Evolutionary conservation across 2,113 vertebrate genomes (phyloP), one percentile per base, ranked within the genome.

Genomic region (Trematomus loennbergii): DNA sequence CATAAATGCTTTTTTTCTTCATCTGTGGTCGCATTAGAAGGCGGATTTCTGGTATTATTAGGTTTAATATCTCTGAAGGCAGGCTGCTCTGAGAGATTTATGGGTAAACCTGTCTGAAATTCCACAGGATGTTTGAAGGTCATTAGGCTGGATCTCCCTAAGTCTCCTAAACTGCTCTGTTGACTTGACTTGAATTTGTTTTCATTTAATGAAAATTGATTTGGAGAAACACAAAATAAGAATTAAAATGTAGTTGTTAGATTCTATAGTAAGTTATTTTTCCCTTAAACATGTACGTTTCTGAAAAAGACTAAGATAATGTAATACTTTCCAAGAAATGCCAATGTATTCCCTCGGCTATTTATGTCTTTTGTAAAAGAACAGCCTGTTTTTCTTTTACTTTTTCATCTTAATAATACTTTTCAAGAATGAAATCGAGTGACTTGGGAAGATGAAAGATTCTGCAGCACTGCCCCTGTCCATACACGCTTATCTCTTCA

Each of bases 401-500:
- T 40, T 40, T 40, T 40, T 40, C 7, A 40, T 40, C 7, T 40
- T 40, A 40, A 40, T 40, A 40, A 40, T 40, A 18, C 3, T 6
- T 40, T 7, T 29, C 13, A 4, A 29, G 29, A 25, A 20, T 29
- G 46, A 53, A 59, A 53, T 10, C 16, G 5, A 54, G 52, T 1
- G 1, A n/a, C 29, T 50, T 12, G 2, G 17, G 59, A 36, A 8
- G 46, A 60, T n/a, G 29, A 17, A n/a, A 3, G 20, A 17, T 29
- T 54, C 25, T 59, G 33, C 72, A 57, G 78, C 43, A 17, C 36
- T 75, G 71, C 64, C 46, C 18, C 52, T 69, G 61, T 69, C 20
- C 20, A 4, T 5, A 7, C 25, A 82, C 67, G 75, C 25, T 82
- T 81, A 89, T 90, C 83, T 79, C 63, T 33, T 83, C 67, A 55